A percentile compares a stretch with the other conserved stretches of the same genome.
Evolutionary conservation across 1,140 invertebrate genomes (phyloP).

Genomic region (Bombus waltoni): DNA sequence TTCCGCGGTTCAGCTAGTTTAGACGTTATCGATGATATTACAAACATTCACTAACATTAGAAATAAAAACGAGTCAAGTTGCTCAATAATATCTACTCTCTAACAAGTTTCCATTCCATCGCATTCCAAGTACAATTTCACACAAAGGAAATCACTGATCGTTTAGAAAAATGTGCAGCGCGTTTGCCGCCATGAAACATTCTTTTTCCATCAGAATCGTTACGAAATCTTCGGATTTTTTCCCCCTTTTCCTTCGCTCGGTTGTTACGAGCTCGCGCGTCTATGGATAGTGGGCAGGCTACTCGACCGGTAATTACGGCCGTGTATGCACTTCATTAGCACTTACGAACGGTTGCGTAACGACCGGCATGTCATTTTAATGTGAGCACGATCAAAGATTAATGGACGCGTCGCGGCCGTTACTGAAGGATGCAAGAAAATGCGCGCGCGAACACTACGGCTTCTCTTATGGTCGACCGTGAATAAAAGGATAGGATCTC

Average conservation of each 20-base stretch:
- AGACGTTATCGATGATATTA: neutral
- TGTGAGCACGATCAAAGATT: slow-evolving; percentile 77
- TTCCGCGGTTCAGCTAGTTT: neutral
- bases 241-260: slow-evolving; percentile 60
- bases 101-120: neutral
- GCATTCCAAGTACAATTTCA: neutral
- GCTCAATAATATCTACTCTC: neutral
- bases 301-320: slow-evolving; percentile 77
- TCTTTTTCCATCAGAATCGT: slow-evolving; percentile 16
- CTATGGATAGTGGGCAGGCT: slow-evolving; percentile 76
- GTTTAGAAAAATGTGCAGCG: neutral
- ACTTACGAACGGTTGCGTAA: slow-evolving; percentile 77
- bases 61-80: neutral
- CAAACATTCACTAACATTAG: neutral
- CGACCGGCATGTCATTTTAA: slow-evolving; percentile 77
- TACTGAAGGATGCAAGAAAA: slow-evolving; percentile 74
- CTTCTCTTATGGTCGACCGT: slow-evolving; percentile 32
- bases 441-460: slow-evolving; percentile 39
- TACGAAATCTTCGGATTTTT: slow-evolving; percentile 35
- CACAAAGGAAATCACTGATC: neutral
- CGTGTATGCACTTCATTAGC: slow-evolving; percentile 80
- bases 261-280: slow-evolving; percentile 34
- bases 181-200: neutral
- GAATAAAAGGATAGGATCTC: slow-evolving; percentile 42
- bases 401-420: slow-evolving; percentile 72